These are phyloP conservation scores for Iphiclides podalirius DNA, from an alignment of 2,888 invertebrate species.

Conservation along the genomic window DNA sequence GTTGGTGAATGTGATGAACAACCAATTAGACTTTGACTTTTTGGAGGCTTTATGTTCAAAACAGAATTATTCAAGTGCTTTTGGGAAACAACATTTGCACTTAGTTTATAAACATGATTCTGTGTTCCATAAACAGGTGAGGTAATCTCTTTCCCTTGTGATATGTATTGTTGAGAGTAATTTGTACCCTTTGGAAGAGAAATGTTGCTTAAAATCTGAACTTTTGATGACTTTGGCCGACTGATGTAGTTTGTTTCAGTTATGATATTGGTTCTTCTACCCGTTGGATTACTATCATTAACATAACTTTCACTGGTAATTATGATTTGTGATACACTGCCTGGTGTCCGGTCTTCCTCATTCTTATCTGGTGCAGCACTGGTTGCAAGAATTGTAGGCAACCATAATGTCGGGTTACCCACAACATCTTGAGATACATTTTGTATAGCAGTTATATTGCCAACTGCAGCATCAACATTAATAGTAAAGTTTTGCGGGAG, in stretches of 20 bases:
- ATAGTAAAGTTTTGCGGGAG: constrained; percentile 73
- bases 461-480: constrained; percentile 69
- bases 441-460: constrained; percentile 70
- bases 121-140: constrained; percentile 63
- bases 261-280: constrained; percentile 57
- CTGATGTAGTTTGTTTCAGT: constrained; percentile 64
- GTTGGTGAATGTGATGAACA: constrained; percentile 58
- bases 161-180: constrained; percentile 62
- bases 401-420: constrained; percentile 68
- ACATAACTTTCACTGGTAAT: constrained; percentile 71
- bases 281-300: constrained; percentile 53
- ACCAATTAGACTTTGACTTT: constrained; percentile 66
- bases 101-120: constrained; percentile 69
- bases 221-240: constrained; percentile 67
- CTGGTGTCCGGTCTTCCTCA: constrained; percentile 60
- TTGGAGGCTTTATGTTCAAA: constrained; percentile 61
- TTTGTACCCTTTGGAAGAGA: constrained; percentile 66
- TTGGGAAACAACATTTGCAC: constrained; percentile 58
- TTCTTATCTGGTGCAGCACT: constrained; percentile 59
- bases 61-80: constrained; percentile 67
- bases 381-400: constrained; percentile 69
- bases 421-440: constrained; percentile 71
- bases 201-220: constrained; percentile 75
- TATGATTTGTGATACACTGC: constrained; percentile 69
- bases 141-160: constrained; percentile 60